Evolutionary conservation across 2,113 vertebrate species (phyloP).

Genomic region (Indri indri): DNA sequence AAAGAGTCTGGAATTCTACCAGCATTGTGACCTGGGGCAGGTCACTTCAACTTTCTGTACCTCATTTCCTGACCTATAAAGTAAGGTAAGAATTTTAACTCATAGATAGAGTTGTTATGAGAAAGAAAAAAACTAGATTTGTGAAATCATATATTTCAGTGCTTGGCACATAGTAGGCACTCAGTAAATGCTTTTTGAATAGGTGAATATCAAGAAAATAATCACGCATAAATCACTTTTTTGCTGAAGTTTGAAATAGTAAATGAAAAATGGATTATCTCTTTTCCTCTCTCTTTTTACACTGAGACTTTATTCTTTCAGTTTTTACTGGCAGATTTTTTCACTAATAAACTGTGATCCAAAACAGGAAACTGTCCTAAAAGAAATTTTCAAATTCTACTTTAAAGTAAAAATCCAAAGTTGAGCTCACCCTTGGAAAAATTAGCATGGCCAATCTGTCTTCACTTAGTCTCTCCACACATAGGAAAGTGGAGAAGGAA

Average conservation of each 20-base stretch:
- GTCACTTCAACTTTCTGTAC: neutral
- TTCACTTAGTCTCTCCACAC: slow-evolving; percentile 32
- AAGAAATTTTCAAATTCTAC: slow-evolving; percentile 59
- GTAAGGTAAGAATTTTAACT: neutral
- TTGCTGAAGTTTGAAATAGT: slow-evolving; percentile 12
- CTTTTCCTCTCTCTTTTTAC: slow-evolving; percentile 34
- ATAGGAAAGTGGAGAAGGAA: neutral
- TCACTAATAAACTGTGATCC: slow-evolving; percentile 45
- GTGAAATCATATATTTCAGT: neutral
- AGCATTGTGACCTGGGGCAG: neutral
- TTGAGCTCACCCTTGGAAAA: slow-evolving; percentile 57
- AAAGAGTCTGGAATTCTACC: slow-evolving; percentile 34
- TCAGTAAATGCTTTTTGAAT: slow-evolving; percentile 26
- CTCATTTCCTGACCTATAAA: slow-evolving; percentile 29
- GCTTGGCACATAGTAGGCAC: neutral
- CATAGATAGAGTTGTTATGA: neutral
- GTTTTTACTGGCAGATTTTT: slow-evolving; percentile 54
- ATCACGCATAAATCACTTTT: neutral
- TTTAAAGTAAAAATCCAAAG: slow-evolving; percentile 53
- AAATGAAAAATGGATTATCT: slow-evolving; percentile 19
- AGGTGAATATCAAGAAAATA: neutral
- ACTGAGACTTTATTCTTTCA: slow-evolving; percentile 42
- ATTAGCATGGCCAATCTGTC: slow-evolving; percentile 34
- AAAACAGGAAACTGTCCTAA: slow-evolving; percentile 63
- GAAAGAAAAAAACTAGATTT: neutral